A percentile compares a stretch with the other conserved stretches of the same genome.
Conservation (phyloP, 2,888 invertebrate species). For the Sipha maydis region DNA sequence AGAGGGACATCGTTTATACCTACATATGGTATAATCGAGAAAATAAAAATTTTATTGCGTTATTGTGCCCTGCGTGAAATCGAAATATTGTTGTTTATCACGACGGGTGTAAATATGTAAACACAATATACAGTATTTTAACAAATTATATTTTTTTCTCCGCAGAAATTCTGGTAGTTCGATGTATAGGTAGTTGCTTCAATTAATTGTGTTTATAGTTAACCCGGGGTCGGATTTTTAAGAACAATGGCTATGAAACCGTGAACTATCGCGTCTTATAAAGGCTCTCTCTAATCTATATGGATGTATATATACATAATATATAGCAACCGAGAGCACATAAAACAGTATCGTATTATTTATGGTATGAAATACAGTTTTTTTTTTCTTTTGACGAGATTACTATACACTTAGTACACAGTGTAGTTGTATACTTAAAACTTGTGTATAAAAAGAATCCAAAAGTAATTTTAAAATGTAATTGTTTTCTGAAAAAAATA, state of each 20-base stretch:
- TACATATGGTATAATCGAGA: no score
- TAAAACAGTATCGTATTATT: not conserved
- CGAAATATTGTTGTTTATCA: not conserved
- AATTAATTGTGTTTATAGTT: not conserved
- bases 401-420: not conserved
- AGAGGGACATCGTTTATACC: not conserved
- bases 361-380: not conserved
- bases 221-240: not conserved
- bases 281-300: not conserved
- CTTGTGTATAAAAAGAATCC: not conserved
- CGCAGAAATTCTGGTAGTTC: not conserved
- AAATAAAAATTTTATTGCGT: no score
- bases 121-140: not conserved
- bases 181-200: not conserved
- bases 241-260: not conserved
- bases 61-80: not conserved
- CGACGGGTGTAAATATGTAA: not conserved
- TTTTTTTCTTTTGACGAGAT: not conserved
- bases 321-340: not conserved
- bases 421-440: not conserved
- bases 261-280: not conserved
- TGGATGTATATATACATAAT: not conserved
- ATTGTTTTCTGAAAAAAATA: not conserved
- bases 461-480: conserved; percentile 28
- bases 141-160: not conserved